Conservation (phyloP, 2,888 invertebrate species). For the Rhingia rostrata region DNA sequence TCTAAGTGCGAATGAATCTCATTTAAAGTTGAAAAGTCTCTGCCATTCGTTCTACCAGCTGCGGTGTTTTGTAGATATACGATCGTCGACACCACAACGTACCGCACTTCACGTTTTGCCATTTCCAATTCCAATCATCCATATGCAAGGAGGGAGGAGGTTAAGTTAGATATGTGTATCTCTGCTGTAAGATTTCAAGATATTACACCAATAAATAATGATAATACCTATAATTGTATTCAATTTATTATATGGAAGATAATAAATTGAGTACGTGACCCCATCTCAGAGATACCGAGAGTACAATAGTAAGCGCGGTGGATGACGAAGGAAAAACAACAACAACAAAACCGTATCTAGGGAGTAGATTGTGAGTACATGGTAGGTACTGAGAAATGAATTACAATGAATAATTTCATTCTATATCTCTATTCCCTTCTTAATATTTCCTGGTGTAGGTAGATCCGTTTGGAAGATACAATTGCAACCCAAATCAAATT, state of each 20-base stretch:
- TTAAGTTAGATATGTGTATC: constrained; percentile 52
- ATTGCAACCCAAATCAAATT: constrained; percentile 65
- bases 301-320: constrained; percentile 35
- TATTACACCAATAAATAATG: constrained; percentile 81
- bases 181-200: constrained; percentile 71
- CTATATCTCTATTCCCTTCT: constrained; percentile 1
- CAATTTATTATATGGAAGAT: constrained; percentile 83
- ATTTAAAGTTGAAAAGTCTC: constrained; percentile 73
- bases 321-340: not conserved
- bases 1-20: constrained; percentile 74
- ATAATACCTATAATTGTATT: constrained; percentile 83
- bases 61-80: constrained; percentile 10
- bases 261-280: constrained; percentile 83
- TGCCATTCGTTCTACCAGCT: constrained; percentile 44
- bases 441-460: constrained; percentile 11
- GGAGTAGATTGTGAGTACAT: constrained; percentile 4
- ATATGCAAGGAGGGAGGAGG: constrained; percentile 31
- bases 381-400: constrained; percentile 24
- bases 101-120: constrained; percentile 58
- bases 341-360: constrained; percentile 21
- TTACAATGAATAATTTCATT: constrained; percentile 35
- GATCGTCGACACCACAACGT: constrained; percentile 26
- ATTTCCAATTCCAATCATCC: constrained; percentile 60
- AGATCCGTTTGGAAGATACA: constrained; percentile 44
- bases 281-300: constrained; percentile 76